Evolutionary conservation across 2,797 vertebrate species (phyloP).

Genomic region (Steatocranus sp.): DNA sequence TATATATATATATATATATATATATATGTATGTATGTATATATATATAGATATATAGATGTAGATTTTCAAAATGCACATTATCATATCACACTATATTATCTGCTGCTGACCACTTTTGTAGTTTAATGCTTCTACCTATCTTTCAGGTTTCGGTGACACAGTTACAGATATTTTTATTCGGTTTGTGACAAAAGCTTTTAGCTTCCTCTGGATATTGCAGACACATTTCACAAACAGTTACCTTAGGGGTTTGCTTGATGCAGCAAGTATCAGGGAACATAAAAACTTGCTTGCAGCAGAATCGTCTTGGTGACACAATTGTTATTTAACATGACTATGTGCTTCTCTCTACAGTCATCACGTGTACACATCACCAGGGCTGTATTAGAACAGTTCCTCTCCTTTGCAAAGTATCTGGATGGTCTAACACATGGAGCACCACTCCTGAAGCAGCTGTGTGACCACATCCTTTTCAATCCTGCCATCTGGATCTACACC

Average conservation of each 20-base stretch:
- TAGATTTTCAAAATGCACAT: neutral
- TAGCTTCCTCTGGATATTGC: neutral
- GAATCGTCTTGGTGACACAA: neutral
- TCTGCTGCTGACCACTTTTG: neutral
- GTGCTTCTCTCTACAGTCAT: slow-evolving; percentile 77
- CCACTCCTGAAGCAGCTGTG: slow-evolving; percentile 93
- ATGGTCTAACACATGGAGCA: slow-evolving; percentile 92
- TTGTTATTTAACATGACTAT: neutral
- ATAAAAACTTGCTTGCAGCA: neutral
- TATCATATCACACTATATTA: neutral
- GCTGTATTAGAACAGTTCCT: slow-evolving; percentile 95
- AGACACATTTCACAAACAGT: neutral
- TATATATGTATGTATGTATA: neutral
- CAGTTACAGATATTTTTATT: neutral
- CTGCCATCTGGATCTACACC: slow-evolving; percentile 88
- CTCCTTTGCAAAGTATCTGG: slow-evolving; percentile 96
- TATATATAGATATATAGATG: neutral
- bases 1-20: no score
- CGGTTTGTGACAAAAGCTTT: neutral
- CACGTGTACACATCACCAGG: slow-evolving; percentile 90
- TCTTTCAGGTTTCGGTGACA: neutral
- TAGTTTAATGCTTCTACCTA: neutral
- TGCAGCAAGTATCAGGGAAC: neutral
- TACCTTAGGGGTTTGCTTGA: neutral
- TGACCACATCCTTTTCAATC: slow-evolving; percentile 81